Evolutionary conservation across 2,797 vertebrate genomes (phyloP).

Genomic region (Lophura swinhoii): DNA sequence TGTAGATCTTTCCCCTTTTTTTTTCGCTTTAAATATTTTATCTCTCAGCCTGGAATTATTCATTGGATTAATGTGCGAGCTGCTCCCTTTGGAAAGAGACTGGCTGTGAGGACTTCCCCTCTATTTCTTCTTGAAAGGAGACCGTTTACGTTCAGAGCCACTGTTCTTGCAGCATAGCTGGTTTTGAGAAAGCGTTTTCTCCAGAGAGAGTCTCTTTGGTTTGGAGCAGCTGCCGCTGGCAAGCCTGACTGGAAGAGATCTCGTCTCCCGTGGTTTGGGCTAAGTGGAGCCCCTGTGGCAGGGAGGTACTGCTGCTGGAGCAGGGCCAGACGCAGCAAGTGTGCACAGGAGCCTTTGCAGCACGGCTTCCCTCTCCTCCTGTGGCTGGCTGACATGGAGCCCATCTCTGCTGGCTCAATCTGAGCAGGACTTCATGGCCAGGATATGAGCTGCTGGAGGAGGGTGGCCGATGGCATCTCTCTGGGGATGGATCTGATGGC

Average conservation of each 20-base stretch:
- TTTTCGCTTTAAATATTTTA: constrained; percentile 70
- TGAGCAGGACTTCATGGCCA: neutral
- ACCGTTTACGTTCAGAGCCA: neutral
- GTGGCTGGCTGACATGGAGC: neutral
- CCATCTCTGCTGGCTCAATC: neutral
- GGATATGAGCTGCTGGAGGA: constrained; percentile 22
- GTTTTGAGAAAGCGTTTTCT: constrained; percentile 3
- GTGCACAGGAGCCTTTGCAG: neutral
- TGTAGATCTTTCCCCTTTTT: constrained; percentile 42
- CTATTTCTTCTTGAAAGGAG: constrained; percentile 38
- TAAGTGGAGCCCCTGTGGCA: constrained; percentile 64
- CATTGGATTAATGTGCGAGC: constrained; percentile 61
- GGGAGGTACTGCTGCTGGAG: constrained; percentile 68
- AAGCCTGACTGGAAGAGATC: constrained; percentile 48
- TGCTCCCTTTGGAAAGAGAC: constrained; percentile 60
- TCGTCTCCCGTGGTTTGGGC: constrained; percentile 11
- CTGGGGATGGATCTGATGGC: constrained; percentile 66
- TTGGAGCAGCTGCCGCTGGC: constrained; percentile 60
- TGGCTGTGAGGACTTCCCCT: constrained; percentile 43
- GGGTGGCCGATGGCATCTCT: constrained; percentile 27
- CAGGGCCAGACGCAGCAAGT: constrained; percentile 33
- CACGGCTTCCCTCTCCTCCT: neutral
- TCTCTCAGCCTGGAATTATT: constrained; percentile 71
- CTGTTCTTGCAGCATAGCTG: constrained; percentile 28
- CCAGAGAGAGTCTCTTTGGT: constrained; percentile 27